Conservation (phyloP, 2,888 invertebrate genomes). For the Alcis repandata region DNA sequence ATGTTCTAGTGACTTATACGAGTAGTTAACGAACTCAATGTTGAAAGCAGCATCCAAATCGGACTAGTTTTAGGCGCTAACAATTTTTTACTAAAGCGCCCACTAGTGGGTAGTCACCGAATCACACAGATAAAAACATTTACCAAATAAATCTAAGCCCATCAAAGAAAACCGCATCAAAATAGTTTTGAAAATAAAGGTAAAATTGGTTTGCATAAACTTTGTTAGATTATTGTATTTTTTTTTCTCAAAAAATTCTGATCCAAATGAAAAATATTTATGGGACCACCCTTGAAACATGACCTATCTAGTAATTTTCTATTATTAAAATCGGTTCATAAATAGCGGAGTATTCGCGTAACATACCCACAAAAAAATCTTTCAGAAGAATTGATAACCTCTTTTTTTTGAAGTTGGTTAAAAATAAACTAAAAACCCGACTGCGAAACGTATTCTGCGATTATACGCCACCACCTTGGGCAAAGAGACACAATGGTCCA, state of each 20-base stretch:
- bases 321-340: too few species aligned
- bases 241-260: slow-evolving; percentile 5
- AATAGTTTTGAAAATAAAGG: slow-evolving; percentile 1
- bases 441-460: slow-evolving; percentile 2
- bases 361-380: slow-evolving; percentile 8
- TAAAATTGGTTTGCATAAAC: slow-evolving; percentile 1
- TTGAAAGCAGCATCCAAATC: neutral
- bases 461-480: slow-evolving; percentile 4
- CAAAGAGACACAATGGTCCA: slow-evolving; percentile 1
- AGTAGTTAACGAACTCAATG: neutral
- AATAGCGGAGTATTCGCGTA: too few species aligned
- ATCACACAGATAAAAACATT: too few species aligned
- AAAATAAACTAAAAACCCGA: slow-evolving; percentile 1
- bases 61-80: too few species aligned
- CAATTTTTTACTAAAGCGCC: neutral
- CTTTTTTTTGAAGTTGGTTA: too few species aligned
- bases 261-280: slow-evolving; percentile 4
- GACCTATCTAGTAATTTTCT: slow-evolving; percentile 2
- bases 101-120: too few species aligned
- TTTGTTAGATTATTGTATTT: neutral
- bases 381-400: slow-evolving; percentile 11
- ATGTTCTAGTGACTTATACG: too few species aligned
- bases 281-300: too few species aligned
- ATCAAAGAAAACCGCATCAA: slow-evolving; percentile 2
- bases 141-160: neutral